These are phyloP conservation scores for Parazoanthus atlanticus DNA, from an alignment of 92 coral and sea anemone genomes.

Conservation along the genomic window DNA sequence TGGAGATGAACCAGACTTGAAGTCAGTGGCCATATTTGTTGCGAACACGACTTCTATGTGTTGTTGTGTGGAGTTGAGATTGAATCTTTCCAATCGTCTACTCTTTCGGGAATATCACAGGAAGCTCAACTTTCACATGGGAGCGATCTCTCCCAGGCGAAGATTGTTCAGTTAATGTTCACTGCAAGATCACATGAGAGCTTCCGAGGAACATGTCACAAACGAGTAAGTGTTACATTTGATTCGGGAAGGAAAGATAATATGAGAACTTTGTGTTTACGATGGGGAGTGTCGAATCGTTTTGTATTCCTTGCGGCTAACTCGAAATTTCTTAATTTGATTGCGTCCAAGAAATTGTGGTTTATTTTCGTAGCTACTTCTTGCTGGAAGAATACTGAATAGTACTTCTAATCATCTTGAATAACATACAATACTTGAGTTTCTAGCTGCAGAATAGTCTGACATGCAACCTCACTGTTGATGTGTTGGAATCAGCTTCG, in stretches of 20 bases:
- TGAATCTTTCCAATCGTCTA: neutral
- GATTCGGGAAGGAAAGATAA: neutral
- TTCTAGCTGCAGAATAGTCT: neutral
- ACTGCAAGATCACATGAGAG: slow-evolving; percentile 36
- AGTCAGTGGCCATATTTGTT: slow-evolving; percentile 16
- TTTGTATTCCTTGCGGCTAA: neutral
- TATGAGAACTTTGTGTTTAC: slow-evolving; percentile 12
- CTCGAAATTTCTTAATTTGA: too few species aligned
- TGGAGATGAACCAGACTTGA: slow-evolving; percentile 13
- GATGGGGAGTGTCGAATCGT: slow-evolving; percentile 31
- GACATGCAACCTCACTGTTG: neutral
- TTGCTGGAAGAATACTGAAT: neutral
- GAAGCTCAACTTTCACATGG: slow-evolving; percentile 17
- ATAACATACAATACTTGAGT: too few species aligned
- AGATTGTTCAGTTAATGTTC: slow-evolving; percentile 23
- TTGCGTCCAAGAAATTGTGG: neutral
- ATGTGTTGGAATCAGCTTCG: neutral
- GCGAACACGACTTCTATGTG: slow-evolving; percentile 17
- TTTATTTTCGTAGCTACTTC: neutral
- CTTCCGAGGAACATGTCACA: slow-evolving; percentile 20
- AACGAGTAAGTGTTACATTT: slow-evolving; percentile 11
- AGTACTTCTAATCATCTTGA: neutral
- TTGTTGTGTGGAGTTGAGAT: slow-evolving; percentile 21
- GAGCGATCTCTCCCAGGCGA: slow-evolving; percentile 28
- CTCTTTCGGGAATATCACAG: slow-evolving; percentile 25